These are phyloP conservation scores for Hetaerina titia DNA, from an alignment of 2,888 invertebrate species.

Conservation along the genomic window DNA sequence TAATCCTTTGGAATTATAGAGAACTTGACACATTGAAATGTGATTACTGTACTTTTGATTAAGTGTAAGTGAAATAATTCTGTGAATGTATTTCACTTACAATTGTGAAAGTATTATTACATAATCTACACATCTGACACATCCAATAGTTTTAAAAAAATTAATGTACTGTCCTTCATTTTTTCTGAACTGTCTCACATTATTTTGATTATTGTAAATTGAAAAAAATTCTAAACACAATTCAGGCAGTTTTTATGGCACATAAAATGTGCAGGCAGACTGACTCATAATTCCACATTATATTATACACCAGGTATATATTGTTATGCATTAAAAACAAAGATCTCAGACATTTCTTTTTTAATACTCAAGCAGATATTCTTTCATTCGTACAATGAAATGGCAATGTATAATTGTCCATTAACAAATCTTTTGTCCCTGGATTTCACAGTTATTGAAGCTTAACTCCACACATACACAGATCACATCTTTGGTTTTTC, in stretches of 20 bases:
- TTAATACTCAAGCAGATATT: constrained; percentile 65
- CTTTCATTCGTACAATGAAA: constrained; percentile 67
- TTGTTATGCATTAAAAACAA: constrained; percentile 35
- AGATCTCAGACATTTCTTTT: constrained; percentile 49
- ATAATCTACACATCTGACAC: no score
- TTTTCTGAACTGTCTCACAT: no score
- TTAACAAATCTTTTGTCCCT: constrained; percentile 50
- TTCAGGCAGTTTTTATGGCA: background rate
- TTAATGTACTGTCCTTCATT: no score
- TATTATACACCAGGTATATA: background rate
- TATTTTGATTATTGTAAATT: no score
- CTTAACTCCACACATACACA: constrained; percentile 68
- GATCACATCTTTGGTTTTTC: constrained; percentile 68
- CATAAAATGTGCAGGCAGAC: background rate
- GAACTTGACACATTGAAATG: no score
- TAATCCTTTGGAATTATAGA: no score
- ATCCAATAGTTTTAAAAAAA: no score
- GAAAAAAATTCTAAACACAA: background rate
- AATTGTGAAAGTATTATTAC: no score
- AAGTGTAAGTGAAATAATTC: no score
- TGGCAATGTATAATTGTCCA: constrained; percentile 64
- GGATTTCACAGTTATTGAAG: constrained; percentile 64
- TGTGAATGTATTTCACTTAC: no score
- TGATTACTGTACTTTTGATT: no score
- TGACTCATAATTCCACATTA: background rate